Conservation (phyloP, 2,113 vertebrate genomes). For the Sialia sialis region DNA sequence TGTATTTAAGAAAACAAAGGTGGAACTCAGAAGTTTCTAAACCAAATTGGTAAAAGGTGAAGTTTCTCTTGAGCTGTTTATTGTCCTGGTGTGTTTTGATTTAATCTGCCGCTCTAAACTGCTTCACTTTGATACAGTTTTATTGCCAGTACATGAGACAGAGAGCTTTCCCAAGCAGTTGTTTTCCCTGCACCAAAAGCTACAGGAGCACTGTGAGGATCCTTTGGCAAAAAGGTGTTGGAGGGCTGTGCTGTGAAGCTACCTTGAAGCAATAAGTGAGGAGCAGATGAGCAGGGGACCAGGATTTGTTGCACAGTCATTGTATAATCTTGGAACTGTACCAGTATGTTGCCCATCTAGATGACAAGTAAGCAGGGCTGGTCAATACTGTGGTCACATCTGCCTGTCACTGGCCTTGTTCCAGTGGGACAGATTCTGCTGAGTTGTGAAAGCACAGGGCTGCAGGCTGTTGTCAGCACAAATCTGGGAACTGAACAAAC, state of each 20-base stretch:
- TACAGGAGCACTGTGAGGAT: neutral
- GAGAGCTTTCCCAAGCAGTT: neutral
- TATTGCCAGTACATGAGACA: neutral
- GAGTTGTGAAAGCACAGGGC: neutral
- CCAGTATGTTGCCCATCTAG: neutral
- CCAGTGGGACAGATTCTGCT: neutral
- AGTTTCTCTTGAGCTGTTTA: neutral
- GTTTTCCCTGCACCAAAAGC: neutral
- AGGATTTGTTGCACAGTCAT: neutral
- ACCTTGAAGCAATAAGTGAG: neutral
- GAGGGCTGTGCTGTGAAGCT: neutral
- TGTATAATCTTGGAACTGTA: neutral
- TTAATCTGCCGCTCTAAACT: neutral
- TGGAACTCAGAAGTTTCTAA: neutral
- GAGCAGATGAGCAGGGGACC: neutral
- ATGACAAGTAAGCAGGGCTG: neutral
- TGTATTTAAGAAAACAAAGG: neutral
- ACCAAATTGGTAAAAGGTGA: neutral
- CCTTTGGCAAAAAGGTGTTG: neutral
- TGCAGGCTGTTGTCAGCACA: neutral
- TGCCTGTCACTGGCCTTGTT: neutral
- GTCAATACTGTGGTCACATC: neutral
- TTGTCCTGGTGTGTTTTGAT: neutral
- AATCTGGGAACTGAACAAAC: neutral
- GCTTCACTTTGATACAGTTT: neutral